These are phyloP conservation scores for Drosophila ezoana DNA, from an alignment of 2,888 invertebrate genomes.

Conservation along the genomic window DNA sequence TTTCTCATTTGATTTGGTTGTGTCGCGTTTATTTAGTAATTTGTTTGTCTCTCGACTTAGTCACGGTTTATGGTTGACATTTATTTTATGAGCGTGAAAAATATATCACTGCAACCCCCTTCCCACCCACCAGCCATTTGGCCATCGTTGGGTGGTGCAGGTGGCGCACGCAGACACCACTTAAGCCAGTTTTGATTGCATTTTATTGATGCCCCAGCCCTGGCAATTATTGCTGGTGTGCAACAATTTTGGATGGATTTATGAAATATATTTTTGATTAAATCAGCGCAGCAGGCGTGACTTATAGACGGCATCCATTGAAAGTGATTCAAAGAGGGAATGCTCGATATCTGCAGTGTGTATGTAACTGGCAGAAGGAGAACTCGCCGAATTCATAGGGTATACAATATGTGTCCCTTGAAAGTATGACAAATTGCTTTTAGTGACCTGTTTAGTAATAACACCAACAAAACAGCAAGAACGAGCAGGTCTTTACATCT, in stretches of 20 bases:
- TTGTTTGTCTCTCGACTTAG: conserved; percentile 73
- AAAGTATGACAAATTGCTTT: too few relatives aligned
- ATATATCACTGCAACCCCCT: conserved; percentile 56
- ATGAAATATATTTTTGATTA: conserved; percentile 58
- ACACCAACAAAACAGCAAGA: too few relatives aligned
- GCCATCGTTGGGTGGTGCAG: conserved; percentile 29
- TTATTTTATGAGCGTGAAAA: conserved; percentile 78
- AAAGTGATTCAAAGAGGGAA: too few relatives aligned
- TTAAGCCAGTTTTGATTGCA: conserved; percentile 72
- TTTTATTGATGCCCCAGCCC: conserved; percentile 66
- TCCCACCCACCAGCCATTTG: not conserved
- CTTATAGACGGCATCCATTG: conserved; percentile 4
- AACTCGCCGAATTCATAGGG: too few relatives aligned
- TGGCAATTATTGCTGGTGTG: conserved; percentile 55
- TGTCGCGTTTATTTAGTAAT: conserved; percentile 74
- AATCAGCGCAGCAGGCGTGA: conserved; percentile 51
- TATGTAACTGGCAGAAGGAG: too few relatives aligned
- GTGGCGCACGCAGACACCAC: conserved; percentile 41
- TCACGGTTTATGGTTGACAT: conserved; percentile 78
- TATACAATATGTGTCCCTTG: too few relatives aligned
- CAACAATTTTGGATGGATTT: conserved; percentile 42
- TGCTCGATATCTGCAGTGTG: too few relatives aligned
- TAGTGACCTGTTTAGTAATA: too few relatives aligned
- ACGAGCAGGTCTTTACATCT: too few relatives aligned
- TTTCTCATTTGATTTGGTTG: conserved; percentile 34